Percentiles rank a stretch among this genome's conserved stretches.
phyloP scores from a whole-genome alignment of 2,888 invertebrate species.

The Epistrophe grossulariae region DNA sequence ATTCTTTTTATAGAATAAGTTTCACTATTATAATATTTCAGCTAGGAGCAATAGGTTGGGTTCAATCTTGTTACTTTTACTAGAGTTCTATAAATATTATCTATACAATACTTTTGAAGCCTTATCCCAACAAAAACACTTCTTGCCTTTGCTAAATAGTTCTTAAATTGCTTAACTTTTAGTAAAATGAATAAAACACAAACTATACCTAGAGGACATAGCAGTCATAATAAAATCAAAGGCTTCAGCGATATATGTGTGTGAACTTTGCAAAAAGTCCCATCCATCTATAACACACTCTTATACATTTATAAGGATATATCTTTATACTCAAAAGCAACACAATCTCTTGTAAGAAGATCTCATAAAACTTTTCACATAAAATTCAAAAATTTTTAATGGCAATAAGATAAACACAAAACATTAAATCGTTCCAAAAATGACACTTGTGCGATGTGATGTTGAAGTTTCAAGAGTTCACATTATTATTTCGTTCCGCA shows the following conservation, averaged over 20 bases:
- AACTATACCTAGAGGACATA: slow-evolving; percentile 24
- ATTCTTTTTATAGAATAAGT: neutral
- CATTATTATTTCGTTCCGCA: neutral
- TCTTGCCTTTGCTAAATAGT: neutral
- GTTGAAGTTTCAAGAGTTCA: slow-evolving; percentile 3
- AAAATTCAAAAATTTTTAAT: slow-evolving; percentile 65
- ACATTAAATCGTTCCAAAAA: slow-evolving; percentile 41
- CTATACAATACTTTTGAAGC: neutral
- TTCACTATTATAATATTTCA: neutral
- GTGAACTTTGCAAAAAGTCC: slow-evolving; percentile 34
- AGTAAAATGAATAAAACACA: slow-evolving; percentile 23
- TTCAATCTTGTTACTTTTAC: neutral
- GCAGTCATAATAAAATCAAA: slow-evolving; percentile 48
- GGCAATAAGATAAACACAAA: slow-evolving; percentile 62
- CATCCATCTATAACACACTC: slow-evolving; percentile 34
- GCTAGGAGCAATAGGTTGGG: neutral
- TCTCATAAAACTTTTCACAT: slow-evolving; percentile 72
- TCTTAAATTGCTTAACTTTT: slow-evolving; percentile 8
- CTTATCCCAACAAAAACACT: neutral
- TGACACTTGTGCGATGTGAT: slow-evolving; percentile 31
- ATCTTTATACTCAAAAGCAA: neutral
- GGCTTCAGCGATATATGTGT: slow-evolving; percentile 29
- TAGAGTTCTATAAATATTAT: neutral
- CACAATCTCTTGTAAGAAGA: slow-evolving; percentile 48
- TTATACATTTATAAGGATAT: too few species aligned